Evolutionary conservation across 2,113 vertebrate genomes (phyloP), one percentile per base, ranked within the genome.

Genomic region (Oreochromis tanganicae): DNA sequence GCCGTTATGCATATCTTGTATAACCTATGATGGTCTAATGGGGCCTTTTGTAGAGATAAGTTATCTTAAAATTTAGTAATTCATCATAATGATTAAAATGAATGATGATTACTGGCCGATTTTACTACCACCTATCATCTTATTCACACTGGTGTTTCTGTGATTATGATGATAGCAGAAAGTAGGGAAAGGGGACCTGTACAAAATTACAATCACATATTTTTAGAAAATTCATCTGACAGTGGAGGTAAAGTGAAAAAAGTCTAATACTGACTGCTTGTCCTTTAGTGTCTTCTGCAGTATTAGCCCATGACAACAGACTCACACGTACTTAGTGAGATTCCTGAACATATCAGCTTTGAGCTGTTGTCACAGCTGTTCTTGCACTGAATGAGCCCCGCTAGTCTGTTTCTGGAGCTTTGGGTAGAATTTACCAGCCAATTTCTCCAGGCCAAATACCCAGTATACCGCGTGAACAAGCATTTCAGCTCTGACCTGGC

Each of bases 291-390:
- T 17, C 6, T 17, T 57, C 24, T 57, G 4, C 17, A 57, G 19
- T 56, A 13, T 52, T 32, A 24, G 17, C 14, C 17, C 14, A 50
- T 27, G 57, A 59, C 55, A 80, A 82, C 9, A 29, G 3, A 57
- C 57, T 43, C 17, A 19, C 9, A 80, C 16, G 14, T 87, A 54
- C 82, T 87, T 46, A 32, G 73, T 24, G 4, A 48, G 61, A 56
- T 83, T 81, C 34, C 54, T 81, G 59, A 80, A 71, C 63, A 48
- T n/a, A 82, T 86, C 66, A 90, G 57, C 84, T 75, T 83, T 92
- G 90, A 90, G 86, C 82, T 91, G 83, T 89, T 94, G 85, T 93
- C 90, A 91, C 90, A 93, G 91, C 87, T 93, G 87, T 84, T 92
- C 82, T 84, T 84, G 24, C 21, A 41, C 66, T 57, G 66, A 88